Conservation (phyloP, 2,113 vertebrate species). For the Polypterus senegalus region DNA sequence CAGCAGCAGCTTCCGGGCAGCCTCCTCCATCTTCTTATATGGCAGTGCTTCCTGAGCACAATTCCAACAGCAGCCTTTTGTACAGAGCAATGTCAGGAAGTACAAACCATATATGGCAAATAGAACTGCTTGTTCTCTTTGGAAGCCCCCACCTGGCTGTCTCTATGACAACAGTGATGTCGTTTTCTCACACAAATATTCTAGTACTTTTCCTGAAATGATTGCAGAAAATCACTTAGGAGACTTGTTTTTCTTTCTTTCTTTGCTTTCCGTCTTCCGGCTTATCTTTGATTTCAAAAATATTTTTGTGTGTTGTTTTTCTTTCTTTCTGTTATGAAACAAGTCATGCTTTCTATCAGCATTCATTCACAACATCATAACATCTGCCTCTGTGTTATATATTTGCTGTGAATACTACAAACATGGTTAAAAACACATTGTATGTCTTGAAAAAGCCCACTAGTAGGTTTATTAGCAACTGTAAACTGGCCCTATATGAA, state of each 20-base stretch:
- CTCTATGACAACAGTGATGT: conserved; percentile 12
- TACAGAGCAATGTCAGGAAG: conserved; percentile 1
- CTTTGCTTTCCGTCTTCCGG: not conserved
- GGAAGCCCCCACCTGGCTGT: not conserved
- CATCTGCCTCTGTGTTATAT: no score
- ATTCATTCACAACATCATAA: no score
- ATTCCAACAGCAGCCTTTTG: conserved; percentile 3
- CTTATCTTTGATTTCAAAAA: not conserved
- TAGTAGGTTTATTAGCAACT: no score
- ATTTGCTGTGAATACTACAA: no score
- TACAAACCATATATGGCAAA: conserved; percentile 4
- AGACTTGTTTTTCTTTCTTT: not conserved
- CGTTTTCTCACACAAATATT: conserved; percentile 4
- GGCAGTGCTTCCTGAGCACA: conserved; percentile 5
- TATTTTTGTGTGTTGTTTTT: not conserved
- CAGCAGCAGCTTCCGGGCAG: no score
- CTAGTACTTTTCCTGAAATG: conserved; percentile 3
- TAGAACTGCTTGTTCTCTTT: not conserved
- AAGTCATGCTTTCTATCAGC: no score
- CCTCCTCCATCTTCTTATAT: no score
- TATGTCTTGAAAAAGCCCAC: no score
- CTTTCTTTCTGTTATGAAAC: no score
- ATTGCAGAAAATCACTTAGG: conserved; percentile 4
- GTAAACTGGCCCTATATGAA: no score
- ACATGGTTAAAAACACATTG: no score